Evolutionary conservation across 2,888 invertebrate species (phyloP), one percentile per base, ranked within the genome.

Genomic region (Antheraea yamamai): DNA sequence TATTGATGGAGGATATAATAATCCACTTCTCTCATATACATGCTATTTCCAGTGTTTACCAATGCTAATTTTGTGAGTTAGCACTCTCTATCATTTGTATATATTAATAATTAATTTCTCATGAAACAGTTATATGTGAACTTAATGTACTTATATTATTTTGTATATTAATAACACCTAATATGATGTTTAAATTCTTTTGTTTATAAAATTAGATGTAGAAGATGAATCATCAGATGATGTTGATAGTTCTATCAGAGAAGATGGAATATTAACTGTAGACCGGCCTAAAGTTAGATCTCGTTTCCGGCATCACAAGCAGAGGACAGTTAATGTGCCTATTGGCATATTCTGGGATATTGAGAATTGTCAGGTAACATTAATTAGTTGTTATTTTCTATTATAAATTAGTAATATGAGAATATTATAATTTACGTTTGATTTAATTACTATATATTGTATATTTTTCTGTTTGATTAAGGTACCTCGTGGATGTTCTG

Each of bases 311-410:
- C 91, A 93, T 78, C 91, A 93, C 77, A 94, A 93, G 81, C 87
- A 89, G 76, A 86, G 89, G 77, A 82, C 87, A 47, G 81, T 81
- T 73, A 87, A 81, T 84, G 82, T 92, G 76, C 97, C 97, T 2
- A 96, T 98, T 84, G 98, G 98, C 73, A 97, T 98, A 80, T 98
- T 98, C 91, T 98, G 98, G 98, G 98, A 98, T 88, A 98, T 98
- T 85, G 98, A 98, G 94, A 98, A 98, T 90, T 98, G 98, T 89
- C 96, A 97, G 91, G 97, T 97, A 90, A 84, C 85, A 80, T 39
- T 61, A 61, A 6, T 30, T 16, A 66, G 16, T 12, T 66, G 30
- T 66, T 66, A 66, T 30, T 66, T 12, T 66, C 30, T 66, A 26
- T 30, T 30, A 30, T 66, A 26, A 66, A 16, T 66, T 26, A 26